Conservation (phyloP, 2,888 invertebrate genomes). For the Eilema sororculum region DNA sequence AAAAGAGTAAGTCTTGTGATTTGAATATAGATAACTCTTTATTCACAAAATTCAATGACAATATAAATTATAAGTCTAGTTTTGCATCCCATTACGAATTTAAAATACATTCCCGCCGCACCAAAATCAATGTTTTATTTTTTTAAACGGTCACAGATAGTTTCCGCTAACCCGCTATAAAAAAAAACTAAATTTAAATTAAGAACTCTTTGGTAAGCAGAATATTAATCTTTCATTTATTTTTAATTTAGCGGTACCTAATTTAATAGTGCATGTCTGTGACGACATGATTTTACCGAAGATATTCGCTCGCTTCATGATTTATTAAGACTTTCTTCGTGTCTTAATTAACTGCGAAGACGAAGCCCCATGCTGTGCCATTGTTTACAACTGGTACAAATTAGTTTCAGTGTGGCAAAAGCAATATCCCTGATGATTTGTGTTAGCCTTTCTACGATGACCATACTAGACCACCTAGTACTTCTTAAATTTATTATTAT, state of each 20-base stretch:
- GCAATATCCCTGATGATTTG: background rate
- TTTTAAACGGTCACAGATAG: no score
- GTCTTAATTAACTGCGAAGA: background rate
- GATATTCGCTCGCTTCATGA: background rate
- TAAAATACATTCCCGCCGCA: no score
- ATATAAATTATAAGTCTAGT: background rate
- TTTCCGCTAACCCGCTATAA: no score
- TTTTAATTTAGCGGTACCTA: background rate
- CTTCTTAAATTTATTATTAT: no score
- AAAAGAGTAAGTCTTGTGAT: background rate
- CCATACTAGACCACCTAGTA: background rate
- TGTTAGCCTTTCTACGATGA: background rate
- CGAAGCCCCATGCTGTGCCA: background rate
- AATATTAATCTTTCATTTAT: no score
- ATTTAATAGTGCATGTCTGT: constrained; percentile 2
- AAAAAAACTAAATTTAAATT: no score
- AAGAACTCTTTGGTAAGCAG: no score
- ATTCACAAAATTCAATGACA: no score
- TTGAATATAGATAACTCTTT: background rate
- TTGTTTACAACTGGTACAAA: background rate
- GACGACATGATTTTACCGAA: background rate
- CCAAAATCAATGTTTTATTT: no score
- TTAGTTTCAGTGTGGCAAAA: constrained; percentile 1
- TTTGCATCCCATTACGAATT: no score
- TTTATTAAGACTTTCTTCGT: background rate